Evolutionary conservation across 2,888 invertebrate species (phyloP).

Genomic region (Eristalis intricaria): DNA sequence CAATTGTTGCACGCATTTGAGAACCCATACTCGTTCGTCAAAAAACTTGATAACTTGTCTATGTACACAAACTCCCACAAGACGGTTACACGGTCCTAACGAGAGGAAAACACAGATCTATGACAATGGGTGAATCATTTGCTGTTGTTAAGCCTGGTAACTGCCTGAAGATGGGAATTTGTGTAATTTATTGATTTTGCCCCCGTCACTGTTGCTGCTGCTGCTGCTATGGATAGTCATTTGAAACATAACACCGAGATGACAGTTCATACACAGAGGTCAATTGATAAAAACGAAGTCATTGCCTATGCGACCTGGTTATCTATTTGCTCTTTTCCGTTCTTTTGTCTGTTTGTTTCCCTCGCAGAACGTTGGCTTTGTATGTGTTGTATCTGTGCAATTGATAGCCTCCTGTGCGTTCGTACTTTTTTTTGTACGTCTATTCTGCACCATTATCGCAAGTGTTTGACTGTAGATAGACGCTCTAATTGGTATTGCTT

Average conservation of each 20-base stretch:
- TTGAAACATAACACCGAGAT: neutral
- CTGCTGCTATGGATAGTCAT: neutral
- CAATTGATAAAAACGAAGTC: constrained; percentile 57
- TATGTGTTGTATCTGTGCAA: neutral
- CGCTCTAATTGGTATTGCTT: constrained; percentile 16
- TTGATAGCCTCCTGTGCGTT: neutral
- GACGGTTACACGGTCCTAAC: neutral
- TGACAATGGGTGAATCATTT: neutral
- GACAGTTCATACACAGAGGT: constrained; percentile 19
- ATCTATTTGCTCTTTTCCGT: neutral
- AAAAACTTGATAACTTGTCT: constrained; percentile 2
- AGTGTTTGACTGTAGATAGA: constrained; percentile 10
- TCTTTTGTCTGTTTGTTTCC: constrained; percentile 20
- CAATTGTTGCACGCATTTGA: constrained; percentile 43
- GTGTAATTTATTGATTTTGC: constrained; percentile 63
- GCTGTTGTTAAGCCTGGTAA: neutral
- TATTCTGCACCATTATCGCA: constrained; percentile 20
- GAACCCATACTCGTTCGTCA: neutral
- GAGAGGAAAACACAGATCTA: neutral
- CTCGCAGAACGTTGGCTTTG: neutral
- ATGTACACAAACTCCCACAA: neutral
- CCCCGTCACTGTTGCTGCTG: neutral
- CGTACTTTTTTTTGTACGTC: neutral
- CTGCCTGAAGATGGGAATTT: neutral
- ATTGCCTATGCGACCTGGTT: constrained; percentile 41